phyloP scores from a whole-genome alignment of 2,888 invertebrate species.

The Aphodius sticticus region DNA sequence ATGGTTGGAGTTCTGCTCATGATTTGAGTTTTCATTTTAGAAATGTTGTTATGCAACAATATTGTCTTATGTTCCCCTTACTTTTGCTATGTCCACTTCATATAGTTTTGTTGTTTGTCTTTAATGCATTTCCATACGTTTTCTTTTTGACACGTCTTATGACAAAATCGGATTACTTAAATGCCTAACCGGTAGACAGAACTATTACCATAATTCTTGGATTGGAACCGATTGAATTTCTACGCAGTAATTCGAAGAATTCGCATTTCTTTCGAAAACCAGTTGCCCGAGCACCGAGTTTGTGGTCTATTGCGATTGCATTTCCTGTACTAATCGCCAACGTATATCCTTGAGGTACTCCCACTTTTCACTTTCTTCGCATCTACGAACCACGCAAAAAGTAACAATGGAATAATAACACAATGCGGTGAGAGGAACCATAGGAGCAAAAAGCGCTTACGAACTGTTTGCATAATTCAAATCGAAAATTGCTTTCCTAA shows the following conservation, averaged over 20 bases:
- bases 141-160: too few species aligned
- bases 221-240: neutral
- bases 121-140: too few species aligned
- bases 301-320: constrained; percentile 9
- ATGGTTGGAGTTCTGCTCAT: too few species aligned
- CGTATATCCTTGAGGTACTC: neutral
- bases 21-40: too few species aligned
- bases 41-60: too few species aligned
- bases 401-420: neutral
- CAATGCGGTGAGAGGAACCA: neutral
- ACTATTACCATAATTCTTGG: neutral
- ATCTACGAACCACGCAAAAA: neutral
- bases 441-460: neutral
- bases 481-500: neutral
- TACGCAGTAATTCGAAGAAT: neutral
- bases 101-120: too few species aligned
- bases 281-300: constrained; percentile 6
- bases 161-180: too few species aligned
- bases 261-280: constrained; percentile 8
- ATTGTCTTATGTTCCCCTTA: too few species aligned
- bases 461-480: neutral
- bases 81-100: too few species aligned
- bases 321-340: neutral
- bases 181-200: neutral
- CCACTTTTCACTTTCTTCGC: neutral